Base-by-base conservation (phyloP, 53 echinoderm and acorn worm species). In the Arbacia lixula region DNA sequence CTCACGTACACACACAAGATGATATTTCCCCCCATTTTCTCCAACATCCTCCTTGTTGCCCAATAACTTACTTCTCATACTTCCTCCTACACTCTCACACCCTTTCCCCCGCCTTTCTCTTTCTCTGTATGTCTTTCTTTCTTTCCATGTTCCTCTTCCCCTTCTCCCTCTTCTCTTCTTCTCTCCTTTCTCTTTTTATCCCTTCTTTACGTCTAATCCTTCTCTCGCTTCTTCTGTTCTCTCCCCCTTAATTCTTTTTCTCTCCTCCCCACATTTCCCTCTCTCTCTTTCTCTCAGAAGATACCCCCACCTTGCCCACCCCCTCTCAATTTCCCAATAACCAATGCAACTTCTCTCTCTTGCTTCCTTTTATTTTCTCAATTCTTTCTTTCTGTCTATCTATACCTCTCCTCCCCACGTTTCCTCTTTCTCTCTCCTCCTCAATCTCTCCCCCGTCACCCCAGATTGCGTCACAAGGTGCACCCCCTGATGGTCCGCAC, bases 391-490 rank as follows among this genome's bases (percentile, higher is more conserved):
- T 19, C 0, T 25, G 12, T 54, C 55, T 54, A 1, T 25, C 25
- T 54, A 20, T 54, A 0, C n/a, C 6, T 54, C 55, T 54, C 0
- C 55, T 54, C 25, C 55, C 25, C 2, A 21, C 6, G 20, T 26
- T 22, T 2, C 6, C 26, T 55, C 56, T 55, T 0, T 26, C 5
- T 1, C 56, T 55, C 2, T 14, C 0, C 6, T 12, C 25, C 4
- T 55, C n/a, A 20, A 21, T 55, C 55, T 55, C 0, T 1, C 25
- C 2, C 4, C 25, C n/a, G 1, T 16, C 14, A 5, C 25, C 73
- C 73, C 51, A 52, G 73, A 42, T 73, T 73, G 73, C 53, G 73
- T 73, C 73, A 73, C 73, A 3, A 73, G 73, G 73, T 50, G 73
- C 29, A 21, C 50, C 73, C 73, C 73, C 73, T 73, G 73, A 52